Evolutionary conservation across 2,113 vertebrate species (phyloP).

Genomic region (Centrocercus urophasianus): DNA sequence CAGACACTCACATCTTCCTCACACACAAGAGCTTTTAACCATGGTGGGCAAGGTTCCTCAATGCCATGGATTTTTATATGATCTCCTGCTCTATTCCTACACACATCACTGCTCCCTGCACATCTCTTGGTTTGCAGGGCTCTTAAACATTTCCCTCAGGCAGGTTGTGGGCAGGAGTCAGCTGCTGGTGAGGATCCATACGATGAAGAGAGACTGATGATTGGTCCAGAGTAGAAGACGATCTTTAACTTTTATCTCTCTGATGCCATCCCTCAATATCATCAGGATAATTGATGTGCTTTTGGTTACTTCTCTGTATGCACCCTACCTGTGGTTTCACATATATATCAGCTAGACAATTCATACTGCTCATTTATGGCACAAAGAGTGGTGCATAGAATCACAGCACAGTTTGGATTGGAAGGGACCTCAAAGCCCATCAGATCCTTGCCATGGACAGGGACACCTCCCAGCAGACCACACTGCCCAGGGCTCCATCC

Average conservation of each 20-base stretch:
- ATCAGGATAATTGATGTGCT: background rate
- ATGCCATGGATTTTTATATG: background rate
- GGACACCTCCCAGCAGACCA: background rate
- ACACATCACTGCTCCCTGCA: background rate
- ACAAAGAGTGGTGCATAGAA: background rate
- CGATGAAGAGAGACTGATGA: background rate
- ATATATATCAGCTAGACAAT: fast-evolving
- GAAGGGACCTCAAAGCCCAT: background rate
- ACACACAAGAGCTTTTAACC: background rate
- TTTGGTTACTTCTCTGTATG: background rate
- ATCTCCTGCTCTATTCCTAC: background rate
- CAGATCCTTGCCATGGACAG: background rate
- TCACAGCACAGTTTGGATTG: background rate
- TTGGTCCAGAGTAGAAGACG: background rate
- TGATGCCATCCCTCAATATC: background rate
- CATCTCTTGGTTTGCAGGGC: background rate
- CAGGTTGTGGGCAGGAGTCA: background rate
- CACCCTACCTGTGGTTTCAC: background rate
- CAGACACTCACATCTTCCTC: background rate
- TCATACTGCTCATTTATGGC: background rate
- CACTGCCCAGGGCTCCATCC: background rate
- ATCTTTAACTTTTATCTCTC: background rate
- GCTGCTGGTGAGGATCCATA: background rate
- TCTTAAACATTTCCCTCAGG: background rate
- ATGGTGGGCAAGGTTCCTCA: background rate